Conservation (phyloP, 2,113 vertebrate genomes). For the Phodopus roborovskii region DNA sequence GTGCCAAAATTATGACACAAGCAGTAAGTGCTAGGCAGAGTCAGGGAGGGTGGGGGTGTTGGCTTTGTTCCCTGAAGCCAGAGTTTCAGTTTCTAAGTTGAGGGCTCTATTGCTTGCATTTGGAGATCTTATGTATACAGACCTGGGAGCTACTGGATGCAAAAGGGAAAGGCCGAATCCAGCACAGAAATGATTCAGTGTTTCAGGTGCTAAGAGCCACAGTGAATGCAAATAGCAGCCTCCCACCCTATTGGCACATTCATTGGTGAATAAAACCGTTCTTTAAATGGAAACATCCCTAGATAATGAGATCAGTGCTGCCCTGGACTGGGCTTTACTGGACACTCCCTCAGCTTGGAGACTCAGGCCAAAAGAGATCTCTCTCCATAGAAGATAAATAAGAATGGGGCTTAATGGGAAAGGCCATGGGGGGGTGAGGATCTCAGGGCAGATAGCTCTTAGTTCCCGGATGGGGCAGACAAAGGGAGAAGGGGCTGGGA, state of each 20-base stretch:
- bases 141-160: conserved; percentile 6
- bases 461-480: conserved; percentile 46
- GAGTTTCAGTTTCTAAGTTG: conserved; percentile 28
- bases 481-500: conserved; percentile 73
- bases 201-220: conserved; percentile 24
- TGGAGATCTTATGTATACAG: conserved; percentile 14
- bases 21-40: conserved; percentile 29
- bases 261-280: conserved; percentile 30
- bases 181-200: conserved; percentile 36
- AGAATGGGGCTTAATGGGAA: conserved; percentile 45
- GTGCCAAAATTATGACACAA: conserved; percentile 57
- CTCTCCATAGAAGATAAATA: conserved; percentile 46
- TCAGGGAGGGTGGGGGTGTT: neutral
- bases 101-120: conserved; percentile 34
- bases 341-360: neutral
- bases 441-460: conserved; percentile 69
- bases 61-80: conserved; percentile 23
- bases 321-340: neutral
- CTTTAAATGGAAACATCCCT: conserved; percentile 29
- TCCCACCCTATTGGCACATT: neutral
- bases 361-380: conserved; percentile 54
- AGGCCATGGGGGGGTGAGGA: conserved; percentile 61
- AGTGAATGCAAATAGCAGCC: neutral
- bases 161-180: neutral
- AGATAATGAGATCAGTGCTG: conserved; percentile 52